Conservation (phyloP, 64 coral and sea anemone genomes). For the Cladopsammia gracilis region DNA sequence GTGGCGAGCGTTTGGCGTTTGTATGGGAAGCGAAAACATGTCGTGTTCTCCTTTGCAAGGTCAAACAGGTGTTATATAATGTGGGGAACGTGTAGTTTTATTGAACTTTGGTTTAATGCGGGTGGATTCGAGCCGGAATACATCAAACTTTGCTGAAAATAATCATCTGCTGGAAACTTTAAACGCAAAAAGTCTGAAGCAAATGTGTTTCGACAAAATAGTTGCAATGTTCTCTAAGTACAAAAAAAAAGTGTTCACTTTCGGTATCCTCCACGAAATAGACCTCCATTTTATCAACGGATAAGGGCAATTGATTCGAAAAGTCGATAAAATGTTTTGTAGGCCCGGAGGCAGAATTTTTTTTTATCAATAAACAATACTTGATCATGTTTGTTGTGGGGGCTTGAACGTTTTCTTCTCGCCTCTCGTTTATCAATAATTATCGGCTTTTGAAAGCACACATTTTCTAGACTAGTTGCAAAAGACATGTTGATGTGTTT, state of each 20-base stretch:
- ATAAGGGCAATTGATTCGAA: not conserved
- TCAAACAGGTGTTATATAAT: not conserved
- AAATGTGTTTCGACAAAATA: not conserved
- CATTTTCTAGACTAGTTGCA: not conserved
- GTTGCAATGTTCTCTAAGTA: not conserved
- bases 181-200: not conserved
- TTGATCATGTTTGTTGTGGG: not conserved
- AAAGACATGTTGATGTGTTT: slow-evolving; percentile 19
- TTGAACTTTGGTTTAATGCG: slow-evolving; percentile 12
- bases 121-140: not conserved
- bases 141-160: not conserved
- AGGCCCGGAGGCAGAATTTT: slow-evolving; percentile 15
- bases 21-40: not conserved
- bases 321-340: not conserved
- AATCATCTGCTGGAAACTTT: not conserved
- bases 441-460: slow-evolving; percentile 23
- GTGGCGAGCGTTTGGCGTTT: not conserved
- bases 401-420: not conserved
- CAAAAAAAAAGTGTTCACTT: not conserved
- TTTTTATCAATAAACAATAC: not conserved
- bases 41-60: not conserved
- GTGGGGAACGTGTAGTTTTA: not conserved
- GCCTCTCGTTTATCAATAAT: not conserved
- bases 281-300: not conserved
- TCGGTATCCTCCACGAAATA: too few relatives aligned